A percentile compares a stretch with the other conserved stretches of the same genome.
Evolutionary conservation across 2,113 vertebrate species (phyloP).

Genomic region (Phoenicopterus ruber): DNA sequence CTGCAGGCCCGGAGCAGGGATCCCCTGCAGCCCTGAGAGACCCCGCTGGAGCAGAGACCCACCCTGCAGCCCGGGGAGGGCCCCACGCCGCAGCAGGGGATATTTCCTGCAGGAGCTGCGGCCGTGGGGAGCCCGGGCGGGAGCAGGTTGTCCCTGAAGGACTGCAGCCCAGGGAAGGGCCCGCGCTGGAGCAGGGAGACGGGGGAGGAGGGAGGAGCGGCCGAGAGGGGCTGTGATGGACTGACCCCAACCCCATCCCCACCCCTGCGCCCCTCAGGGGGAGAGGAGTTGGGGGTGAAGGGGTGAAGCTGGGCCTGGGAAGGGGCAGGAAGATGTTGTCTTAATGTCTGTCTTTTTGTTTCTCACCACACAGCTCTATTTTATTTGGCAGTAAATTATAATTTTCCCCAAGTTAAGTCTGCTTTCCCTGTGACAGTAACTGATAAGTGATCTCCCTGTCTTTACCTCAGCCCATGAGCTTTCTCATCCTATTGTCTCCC

Average conservation of each 20-base stretch:
- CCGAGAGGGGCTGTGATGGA: too few species aligned
- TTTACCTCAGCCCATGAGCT: not conserved
- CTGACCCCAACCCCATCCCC: not conserved
- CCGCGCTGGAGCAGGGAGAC: not conserved
- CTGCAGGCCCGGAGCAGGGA: too few species aligned
- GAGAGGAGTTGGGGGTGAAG: accelerated
- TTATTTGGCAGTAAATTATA: not conserved
- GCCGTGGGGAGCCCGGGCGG: too few species aligned
- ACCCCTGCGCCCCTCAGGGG: accelerated
- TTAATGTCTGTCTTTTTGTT: too few species aligned
- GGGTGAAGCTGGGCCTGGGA: not conserved
- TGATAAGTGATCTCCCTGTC: not conserved
- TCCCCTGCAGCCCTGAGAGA: too few species aligned
- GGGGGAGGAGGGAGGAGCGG: not conserved
- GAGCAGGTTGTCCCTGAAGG: too few species aligned
- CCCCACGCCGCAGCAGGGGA: too few species aligned
- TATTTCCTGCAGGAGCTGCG: too few species aligned
- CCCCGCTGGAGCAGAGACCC: too few species aligned
- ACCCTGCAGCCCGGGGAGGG: too few species aligned
- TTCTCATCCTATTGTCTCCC: not conserved
- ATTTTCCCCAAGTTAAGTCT: not conserved
- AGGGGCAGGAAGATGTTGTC: not conserved
- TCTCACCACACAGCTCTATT: not conserved
- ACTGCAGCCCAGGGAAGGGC: too few species aligned
- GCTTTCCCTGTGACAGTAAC: not conserved